Base-by-base conservation (phyloP, 2,888 invertebrate species). In the Salticus scenicus region DNA sequence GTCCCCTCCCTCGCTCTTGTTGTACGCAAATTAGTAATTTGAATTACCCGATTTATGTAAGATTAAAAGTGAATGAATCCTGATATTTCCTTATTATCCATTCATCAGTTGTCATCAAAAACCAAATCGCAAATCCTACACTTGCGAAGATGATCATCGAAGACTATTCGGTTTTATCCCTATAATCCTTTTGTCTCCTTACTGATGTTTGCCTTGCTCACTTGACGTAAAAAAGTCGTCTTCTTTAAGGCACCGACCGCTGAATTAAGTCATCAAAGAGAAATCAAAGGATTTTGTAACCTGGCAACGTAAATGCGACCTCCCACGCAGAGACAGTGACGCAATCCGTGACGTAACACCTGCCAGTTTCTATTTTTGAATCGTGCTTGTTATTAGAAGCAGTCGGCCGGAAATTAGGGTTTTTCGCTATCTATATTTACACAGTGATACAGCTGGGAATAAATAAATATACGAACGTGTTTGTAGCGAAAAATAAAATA, bases 321-420 rank as follows among this genome's bases (percentile, higher is more conserved):
- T 31, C 72, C 72, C 64, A 79, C 72, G 24, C 71, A 27, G 66
- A 33, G 10, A 64, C 24, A 28, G 71, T 42, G n/a, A 42, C 31
- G 41, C 28, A 30, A 30, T 75, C 24, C 30, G 31, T 80, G 73
- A 80, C 66, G 73, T 33, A 73, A 70, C 73, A 81, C 51, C 51
- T 70, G 37, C 67, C 66, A 51, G 63, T 57, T 74, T 81, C 81
- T 81, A 74, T 81, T 74, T 57, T 81, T 28, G 66, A 69, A 42
- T 14, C 27, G 30, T 42, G 27, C 27, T 57, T 80, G 80, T 80
- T 80, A 80, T 73, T 67, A 67, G 37, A 80, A 67, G 63, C 33
- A 28, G 28, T 51, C 57, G 31, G 20, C 73, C 73, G 80, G 73
- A 80, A 80, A 73, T 80, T 72, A 51, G 47, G 51, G 33, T 73